A percentile compares a stretch with the other conserved stretches of the same genome.
Evolutionary conservation across 2,113 vertebrate genomes (phyloP).

Genomic region (Caranx melampygus): DNA sequence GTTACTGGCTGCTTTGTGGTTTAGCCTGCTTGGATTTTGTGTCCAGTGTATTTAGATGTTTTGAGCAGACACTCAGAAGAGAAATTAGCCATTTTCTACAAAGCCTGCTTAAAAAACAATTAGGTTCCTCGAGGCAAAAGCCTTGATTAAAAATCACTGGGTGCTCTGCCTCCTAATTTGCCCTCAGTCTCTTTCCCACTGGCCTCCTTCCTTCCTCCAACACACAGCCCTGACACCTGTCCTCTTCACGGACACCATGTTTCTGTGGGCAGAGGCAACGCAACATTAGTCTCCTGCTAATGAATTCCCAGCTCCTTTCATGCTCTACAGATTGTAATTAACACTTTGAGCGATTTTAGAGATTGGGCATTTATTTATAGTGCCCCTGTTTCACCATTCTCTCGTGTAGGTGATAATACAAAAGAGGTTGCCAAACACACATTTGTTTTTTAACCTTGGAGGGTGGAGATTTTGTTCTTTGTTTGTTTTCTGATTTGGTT

Average conservation of each 20-base stretch:
- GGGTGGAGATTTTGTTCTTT: not conserved
- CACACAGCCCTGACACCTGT: slow-evolving; percentile 38
- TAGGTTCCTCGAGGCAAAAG: slow-evolving; percentile 43
- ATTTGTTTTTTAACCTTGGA: not conserved
- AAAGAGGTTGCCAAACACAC: not conserved
- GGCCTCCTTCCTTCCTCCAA: slow-evolving; percentile 25
- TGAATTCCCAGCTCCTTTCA: slow-evolving; percentile 44
- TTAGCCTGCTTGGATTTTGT: slow-evolving; percentile 52
- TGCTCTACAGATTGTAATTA: slow-evolving; percentile 66
- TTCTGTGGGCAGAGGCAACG: slow-evolving; percentile 27
- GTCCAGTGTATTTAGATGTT: slow-evolving; percentile 44
- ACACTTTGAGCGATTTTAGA: slow-evolving; percentile 45
- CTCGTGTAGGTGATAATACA: slow-evolving; percentile 23
- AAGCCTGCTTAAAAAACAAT: slow-evolving; percentile 10
- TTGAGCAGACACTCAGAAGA: slow-evolving; percentile 1
- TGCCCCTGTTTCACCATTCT: slow-evolving; percentile 26
- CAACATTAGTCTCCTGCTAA: slow-evolving; percentile 51
- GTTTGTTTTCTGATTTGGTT: not conserved
- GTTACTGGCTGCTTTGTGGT: slow-evolving; percentile 58
- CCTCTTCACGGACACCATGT: slow-evolving; percentile 7
- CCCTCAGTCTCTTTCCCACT: slow-evolving; percentile 2
- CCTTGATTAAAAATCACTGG: slow-evolving; percentile 53
- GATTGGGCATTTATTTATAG: slow-evolving; percentile 69
- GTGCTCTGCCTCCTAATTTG: slow-evolving; percentile 9
- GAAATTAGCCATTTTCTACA: slow-evolving; percentile 46